These are phyloP conservation scores for Uloborus plumipes DNA, from an alignment of 2,888 invertebrate species.

Conservation along the genomic window DNA sequence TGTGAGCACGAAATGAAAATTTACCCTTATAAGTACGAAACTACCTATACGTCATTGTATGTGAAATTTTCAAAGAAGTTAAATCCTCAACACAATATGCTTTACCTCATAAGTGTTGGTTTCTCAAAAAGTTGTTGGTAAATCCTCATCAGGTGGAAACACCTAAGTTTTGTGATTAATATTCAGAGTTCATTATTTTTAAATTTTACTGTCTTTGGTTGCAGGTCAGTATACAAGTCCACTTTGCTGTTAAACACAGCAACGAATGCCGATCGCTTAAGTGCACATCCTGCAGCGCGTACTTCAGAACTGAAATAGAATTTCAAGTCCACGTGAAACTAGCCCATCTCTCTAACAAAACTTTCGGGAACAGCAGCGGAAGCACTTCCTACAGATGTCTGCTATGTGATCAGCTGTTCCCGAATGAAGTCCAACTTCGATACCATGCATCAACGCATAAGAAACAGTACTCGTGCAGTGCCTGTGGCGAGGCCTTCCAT, in stretches of 20 bases:
- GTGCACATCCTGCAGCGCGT: slow-evolving; percentile 83
- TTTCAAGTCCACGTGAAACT: slow-evolving; percentile 76
- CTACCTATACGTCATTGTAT: too few relatives aligned
- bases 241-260: slow-evolving; percentile 90
- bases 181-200: not conserved
- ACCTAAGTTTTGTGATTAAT: too few relatives aligned
- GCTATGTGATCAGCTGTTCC: slow-evolving; percentile 80
- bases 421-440: slow-evolving; percentile 81
- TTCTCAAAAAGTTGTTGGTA: too few relatives aligned
- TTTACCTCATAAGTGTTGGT: too few relatives aligned
- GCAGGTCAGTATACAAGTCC: slow-evolving; percentile 86
- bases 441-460: slow-evolving; percentile 83
- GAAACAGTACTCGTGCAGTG: slow-evolving; percentile 83
- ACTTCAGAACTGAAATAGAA: slow-evolving; percentile 76
- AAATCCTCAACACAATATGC: too few relatives aligned
- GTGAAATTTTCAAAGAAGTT: too few relatives aligned
- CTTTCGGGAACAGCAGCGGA: slow-evolving; percentile 1
- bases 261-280: slow-evolving; percentile 87
- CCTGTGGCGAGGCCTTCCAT: slow-evolving; percentile 88
- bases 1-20: too few relatives aligned
- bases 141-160: too few relatives aligned
- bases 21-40: too few relatives aligned
- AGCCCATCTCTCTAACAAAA: slow-evolving; percentile 36
- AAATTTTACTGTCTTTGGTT: not conserved
- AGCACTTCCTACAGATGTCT: slow-evolving; percentile 76